Conservation (phyloP, 2,797 vertebrate genomes). For the Lindbergichthys nudifrons region DNA sequence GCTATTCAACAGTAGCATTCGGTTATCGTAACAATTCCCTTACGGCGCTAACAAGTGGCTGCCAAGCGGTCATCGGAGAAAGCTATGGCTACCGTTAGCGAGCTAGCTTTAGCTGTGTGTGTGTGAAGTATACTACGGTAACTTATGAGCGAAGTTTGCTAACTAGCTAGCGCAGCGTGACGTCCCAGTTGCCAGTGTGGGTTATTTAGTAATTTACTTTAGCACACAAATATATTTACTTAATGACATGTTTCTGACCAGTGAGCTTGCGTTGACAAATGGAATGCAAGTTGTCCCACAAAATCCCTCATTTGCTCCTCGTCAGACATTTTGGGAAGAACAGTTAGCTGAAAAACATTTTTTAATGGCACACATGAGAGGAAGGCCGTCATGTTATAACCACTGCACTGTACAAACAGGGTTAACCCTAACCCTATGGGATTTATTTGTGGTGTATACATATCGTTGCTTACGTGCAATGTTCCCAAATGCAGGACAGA, state of each 20-base stretch:
- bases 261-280: constrained; percentile 38
- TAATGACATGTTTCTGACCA: background rate
- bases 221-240: background rate
- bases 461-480: background rate
- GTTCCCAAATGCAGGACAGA: background rate
- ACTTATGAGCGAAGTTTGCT: constrained; percentile 64
- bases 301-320: constrained; percentile 56
- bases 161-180: background rate
- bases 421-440: no score
- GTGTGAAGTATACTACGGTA: background rate
- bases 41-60: background rate
- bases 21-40: background rate
- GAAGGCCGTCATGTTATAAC: background rate
- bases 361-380: background rate
- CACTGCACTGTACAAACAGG: no score
- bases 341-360: constrained; percentile 21
- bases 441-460: background rate
- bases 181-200: no score
- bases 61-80: background rate
- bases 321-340: constrained; percentile 79
- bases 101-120: constrained; percentile 55
- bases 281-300: constrained; percentile 52
- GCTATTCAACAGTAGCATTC: background rate
- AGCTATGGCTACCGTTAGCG: constrained; percentile 55
- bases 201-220: background rate